These are phyloP conservation scores for Yponomeuta cagnagella DNA, from an alignment of 2,888 invertebrate species.

Conservation along the genomic window DNA sequence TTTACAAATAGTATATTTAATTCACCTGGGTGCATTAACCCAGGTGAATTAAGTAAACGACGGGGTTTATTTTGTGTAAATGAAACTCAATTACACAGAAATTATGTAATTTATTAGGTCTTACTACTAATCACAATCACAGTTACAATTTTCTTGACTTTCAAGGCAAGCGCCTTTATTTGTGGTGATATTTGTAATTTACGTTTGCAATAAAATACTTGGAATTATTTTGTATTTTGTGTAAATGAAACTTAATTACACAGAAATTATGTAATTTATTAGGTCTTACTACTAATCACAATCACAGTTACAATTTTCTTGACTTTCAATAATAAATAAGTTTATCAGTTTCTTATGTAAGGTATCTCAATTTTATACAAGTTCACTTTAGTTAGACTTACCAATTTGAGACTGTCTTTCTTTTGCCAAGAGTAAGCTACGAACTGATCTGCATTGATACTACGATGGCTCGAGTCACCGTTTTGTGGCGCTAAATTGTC, in stretches of 20 bases:
- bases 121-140: conserved; percentile 7
- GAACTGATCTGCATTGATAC: too few relatives aligned
- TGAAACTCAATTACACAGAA: not conserved
- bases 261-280: not conserved
- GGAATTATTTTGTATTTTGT: not conserved
- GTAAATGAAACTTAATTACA: not conserved
- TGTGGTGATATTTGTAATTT: too few relatives aligned
- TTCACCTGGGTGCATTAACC: too few relatives aligned
- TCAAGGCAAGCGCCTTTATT: too few relatives aligned
- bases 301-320: conserved; percentile 8
- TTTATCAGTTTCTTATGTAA: not conserved
- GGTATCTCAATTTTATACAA: conserved; percentile 3
- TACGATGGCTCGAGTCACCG: too few relatives aligned
- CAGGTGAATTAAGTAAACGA: too few relatives aligned
- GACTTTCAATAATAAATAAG: conserved; percentile 6
- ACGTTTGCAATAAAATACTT: too few relatives aligned
- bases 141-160: not conserved
- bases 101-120: not conserved
- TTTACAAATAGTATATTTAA: too few relatives aligned
- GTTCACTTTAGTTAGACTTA: not conserved
- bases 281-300: not conserved
- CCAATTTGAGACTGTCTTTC: too few relatives aligned
- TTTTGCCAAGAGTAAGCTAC: too few relatives aligned
- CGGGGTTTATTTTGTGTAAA: not conserved
- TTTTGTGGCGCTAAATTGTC: too few relatives aligned